Conservation (phyloP, 1,140 invertebrate species). For the Battus philenor region DNA sequence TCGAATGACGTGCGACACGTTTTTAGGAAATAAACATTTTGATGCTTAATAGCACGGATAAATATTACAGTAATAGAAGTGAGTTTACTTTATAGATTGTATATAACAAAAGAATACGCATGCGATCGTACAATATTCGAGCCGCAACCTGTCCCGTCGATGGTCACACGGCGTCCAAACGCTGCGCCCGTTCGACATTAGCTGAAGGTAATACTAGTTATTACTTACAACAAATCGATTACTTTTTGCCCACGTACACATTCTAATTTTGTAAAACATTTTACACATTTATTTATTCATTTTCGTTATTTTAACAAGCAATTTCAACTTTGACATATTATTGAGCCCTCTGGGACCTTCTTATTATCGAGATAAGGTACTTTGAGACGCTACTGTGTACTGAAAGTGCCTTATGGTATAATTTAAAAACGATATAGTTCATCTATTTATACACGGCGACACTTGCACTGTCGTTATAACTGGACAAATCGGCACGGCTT, state of each 20-base stretch:
- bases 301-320: conserved; percentile 64
- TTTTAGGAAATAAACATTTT: neutral
- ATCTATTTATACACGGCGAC: conserved; percentile 57
- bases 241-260: conserved; percentile 45
- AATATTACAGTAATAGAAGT: neutral
- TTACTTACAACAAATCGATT: conserved; percentile 50
- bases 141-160: neutral
- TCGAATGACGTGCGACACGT: conserved; percentile 6
- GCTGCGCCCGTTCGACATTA: conserved; percentile 16
- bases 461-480: conserved; percentile 5
- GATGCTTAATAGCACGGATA: neutral
- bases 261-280: conserved; percentile 57
- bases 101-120: neutral
- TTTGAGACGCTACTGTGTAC: conserved; percentile 43
- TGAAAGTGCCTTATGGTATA: conserved; percentile 58
- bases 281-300: conserved; percentile 11
- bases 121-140: neutral
- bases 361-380: conserved; percentile 36
- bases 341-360: conserved; percentile 37
- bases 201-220: conserved; percentile 43
- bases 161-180: conserved; percentile 12
- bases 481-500: conserved; percentile 4
- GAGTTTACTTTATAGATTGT: conserved; percentile 9
- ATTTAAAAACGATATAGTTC: conserved; percentile 59
- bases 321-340: conserved; percentile 45